Base-by-base conservation (phyloP, 2,113 vertebrate species). In the Nyctereutes procyonoides region DNA sequence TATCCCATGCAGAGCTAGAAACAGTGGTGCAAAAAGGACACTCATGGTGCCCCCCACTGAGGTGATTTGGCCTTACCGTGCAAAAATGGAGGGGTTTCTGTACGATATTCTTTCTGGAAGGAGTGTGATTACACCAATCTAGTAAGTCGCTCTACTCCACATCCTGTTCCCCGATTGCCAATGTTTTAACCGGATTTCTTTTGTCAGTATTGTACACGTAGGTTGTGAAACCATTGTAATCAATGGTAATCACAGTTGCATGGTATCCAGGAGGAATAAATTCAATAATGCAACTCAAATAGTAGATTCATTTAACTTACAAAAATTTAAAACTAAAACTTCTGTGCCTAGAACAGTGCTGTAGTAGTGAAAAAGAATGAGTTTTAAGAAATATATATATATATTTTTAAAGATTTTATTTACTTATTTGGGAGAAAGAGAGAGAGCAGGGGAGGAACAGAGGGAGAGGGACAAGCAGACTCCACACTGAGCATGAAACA, bases 1-100 rank as follows among this genome's bases (percentile, higher is more conserved):
- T 9, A 30, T 26, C 60, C 5, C 28, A 6, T 4, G 2, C 4
- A 1, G 0, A 2, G 4, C 3, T 51, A 1, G 26, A 0, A 43
- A 32, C 15, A 5, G 0, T 8, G 1, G 53, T 1, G 30, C 0
- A 11, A 4, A 67, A 11, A 35, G 8, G 4, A 20, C 24, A 26
- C 17, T 17, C 4, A 20, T 8, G 53, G 19, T 55, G 20, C 11
- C 22, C 9, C n/a, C 13, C 26, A 1, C 9, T 62, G 5, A 14
- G 38, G 1, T 28, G 1, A 55, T 13, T 35, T 32, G 19, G 22
- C 62, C 9, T 32, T 55, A 32, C 53, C n/a, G 28, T 13, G 15
- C 28, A 82, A 26, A 76, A n/a, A 17, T 2, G 16, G 17, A 13
- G 2, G 0, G 0, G 4, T 55, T 56, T 84, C 60, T 86, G 24